Percentiles rank a stretch among this genome's conserved stretches.
Conservation (phyloP, 2,113 vertebrate genomes). For the Donacobius atricapilla region DNA sequence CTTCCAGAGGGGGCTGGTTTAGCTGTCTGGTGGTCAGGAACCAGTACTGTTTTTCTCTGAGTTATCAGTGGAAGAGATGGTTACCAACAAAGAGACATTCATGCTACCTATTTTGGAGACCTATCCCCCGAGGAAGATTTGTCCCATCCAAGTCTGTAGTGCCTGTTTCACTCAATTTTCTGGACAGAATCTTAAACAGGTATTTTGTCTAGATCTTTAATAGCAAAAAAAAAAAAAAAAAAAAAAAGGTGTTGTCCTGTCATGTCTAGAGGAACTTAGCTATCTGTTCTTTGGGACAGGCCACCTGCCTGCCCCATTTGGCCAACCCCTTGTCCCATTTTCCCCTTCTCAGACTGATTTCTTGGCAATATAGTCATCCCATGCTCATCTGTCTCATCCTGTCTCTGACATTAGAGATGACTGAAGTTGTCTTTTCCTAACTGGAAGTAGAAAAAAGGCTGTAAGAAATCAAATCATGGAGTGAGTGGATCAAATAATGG, state of each 20-base stretch:
- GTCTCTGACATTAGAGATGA: background rate
- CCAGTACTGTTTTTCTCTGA: background rate
- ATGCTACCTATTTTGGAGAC: background rate
- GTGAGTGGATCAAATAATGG: background rate
- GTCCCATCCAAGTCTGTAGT: background rate
- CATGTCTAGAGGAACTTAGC: background rate
- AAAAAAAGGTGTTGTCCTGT: background rate
- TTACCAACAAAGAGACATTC: background rate
- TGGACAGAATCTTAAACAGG: background rate
- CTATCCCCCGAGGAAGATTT: background rate
- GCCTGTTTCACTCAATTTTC: background rate
- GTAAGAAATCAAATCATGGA: background rate
- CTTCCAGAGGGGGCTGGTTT: background rate
- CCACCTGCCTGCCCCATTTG: background rate
- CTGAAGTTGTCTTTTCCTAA: background rate
- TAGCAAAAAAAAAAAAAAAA: background rate
- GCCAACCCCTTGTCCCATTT: background rate
- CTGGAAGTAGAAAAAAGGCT: background rate
- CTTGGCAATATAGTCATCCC: background rate
- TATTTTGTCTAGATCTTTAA: background rate
- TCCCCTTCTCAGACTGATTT: background rate
- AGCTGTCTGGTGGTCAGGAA: background rate
- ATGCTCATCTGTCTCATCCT: background rate
- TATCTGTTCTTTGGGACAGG: background rate
- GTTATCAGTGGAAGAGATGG: background rate